Percentiles rank a stretch among this genome's conserved stretches.
Conservation (phyloP, 53 echinoderm and acorn worm genomes). For the Temnopleurus reevesii region DNA sequence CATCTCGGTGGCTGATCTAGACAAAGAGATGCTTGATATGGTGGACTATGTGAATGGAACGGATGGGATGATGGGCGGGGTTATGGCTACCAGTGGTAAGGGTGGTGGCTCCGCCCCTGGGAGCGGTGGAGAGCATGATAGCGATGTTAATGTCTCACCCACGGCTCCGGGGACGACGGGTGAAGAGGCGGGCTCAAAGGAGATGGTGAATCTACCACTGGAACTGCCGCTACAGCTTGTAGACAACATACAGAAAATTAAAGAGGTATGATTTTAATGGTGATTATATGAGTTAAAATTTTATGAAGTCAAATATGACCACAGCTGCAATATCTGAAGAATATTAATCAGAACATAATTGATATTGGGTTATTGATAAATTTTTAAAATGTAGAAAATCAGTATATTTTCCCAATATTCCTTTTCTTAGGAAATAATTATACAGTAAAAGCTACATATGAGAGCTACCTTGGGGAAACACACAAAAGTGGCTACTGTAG, state of each 20-base stretch:
- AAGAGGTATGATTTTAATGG: constrained; percentile 71
- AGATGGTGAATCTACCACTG: constrained; percentile 67
- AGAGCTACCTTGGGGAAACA: too few relatives aligned
- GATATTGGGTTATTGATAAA: too few relatives aligned
- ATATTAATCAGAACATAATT: too few relatives aligned
- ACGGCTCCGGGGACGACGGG: neutral
- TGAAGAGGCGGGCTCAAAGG: constrained; percentile 55
- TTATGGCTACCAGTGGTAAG: constrained; percentile 9
- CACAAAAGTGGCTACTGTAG: too few relatives aligned
- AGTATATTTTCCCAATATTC: too few relatives aligned
- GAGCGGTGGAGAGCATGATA: constrained; percentile 35
- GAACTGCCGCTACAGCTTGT: constrained; percentile 66
- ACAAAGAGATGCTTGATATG: constrained; percentile 76
- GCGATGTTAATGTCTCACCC: constrained; percentile 47
- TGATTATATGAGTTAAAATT: too few relatives aligned
- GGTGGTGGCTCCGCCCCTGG: neutral
- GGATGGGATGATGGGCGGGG: constrained; percentile 37
- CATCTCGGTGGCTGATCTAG: constrained; percentile 65
- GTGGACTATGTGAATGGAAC: constrained; percentile 64
- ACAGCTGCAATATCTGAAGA: too few relatives aligned
- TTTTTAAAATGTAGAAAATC: too few relatives aligned
- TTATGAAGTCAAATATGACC: too few relatives aligned
- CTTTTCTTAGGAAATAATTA: too few relatives aligned
- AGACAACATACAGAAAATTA: constrained; percentile 81
- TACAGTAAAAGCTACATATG: too few relatives aligned